These are phyloP conservation scores for Stenichneumon culpator DNA, from an alignment of 2,888 invertebrate genomes.

Conservation along the genomic window DNA sequence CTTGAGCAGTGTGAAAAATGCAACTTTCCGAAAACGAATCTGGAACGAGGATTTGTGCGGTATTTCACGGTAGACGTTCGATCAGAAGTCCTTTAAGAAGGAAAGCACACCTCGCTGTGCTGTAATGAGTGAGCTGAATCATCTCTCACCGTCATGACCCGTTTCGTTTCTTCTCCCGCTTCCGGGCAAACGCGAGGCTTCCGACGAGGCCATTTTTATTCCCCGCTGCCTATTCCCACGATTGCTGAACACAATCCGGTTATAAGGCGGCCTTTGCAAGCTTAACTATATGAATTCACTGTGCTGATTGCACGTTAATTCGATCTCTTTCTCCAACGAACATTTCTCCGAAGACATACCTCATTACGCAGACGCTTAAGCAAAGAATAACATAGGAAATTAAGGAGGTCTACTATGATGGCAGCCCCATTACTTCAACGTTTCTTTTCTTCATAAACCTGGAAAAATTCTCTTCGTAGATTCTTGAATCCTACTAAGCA, in stretches of 20 bases:
- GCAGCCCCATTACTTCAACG: background rate
- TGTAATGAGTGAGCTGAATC: slow-evolving; percentile 34
- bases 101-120: slow-evolving; percentile 14
- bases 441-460: background rate
- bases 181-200: slow-evolving; percentile 3
- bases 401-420: background rate
- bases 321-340: background rate
- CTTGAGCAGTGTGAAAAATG: background rate
- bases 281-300: slow-evolving; percentile 38
- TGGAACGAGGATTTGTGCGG: background rate
- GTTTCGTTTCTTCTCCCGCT: slow-evolving; percentile 17
- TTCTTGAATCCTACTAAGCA: background rate
- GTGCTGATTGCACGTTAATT: slow-evolving; percentile 45
- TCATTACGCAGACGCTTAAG: background rate
- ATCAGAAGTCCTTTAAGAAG: slow-evolving; percentile 23
- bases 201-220: slow-evolving; percentile 23
- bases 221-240: slow-evolving; percentile 7
- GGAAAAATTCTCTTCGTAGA: background rate
- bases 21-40: background rate
- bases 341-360: background rate
- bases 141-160: slow-evolving; percentile 14
- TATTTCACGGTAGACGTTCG: slow-evolving; percentile 7
- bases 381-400: background rate
- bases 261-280: slow-evolving; percentile 6
- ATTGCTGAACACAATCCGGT: slow-evolving; percentile 57